Evolutionary conservation across 1,140 invertebrate genomes (phyloP), one percentile per base, ranked within the genome.

Genomic region (Anagrus nilaparvatae): DNA sequence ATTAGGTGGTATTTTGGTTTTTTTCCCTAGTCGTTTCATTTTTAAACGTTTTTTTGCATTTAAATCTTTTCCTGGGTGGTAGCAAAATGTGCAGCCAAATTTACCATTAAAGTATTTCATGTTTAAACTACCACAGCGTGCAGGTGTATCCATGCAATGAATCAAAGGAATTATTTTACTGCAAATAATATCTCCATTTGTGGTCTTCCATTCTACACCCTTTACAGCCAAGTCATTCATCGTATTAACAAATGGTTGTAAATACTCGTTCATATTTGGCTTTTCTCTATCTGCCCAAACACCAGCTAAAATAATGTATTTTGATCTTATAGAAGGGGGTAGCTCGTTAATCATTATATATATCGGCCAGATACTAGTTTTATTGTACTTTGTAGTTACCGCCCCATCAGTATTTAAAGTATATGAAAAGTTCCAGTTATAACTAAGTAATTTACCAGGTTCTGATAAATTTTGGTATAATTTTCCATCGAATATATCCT

Each of bases 71-170:
- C n/a, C n/a, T n/a, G 48, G 48, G 40, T 50, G 44, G 12, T 39
- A n/a, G 24, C 44, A 50, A 39, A 41, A 50, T 2, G 48, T 50
- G 27, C 48, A 50, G 9, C 48, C 48, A 33, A 38, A 39, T 10
- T 23, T 20, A 12, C 44, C 48, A 33, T 41, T 42, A 35, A 37
- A 44, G 34, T 40, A 33, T 18, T 49, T 46, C 41, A 49, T 46
- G 9, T 43, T 43, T 9, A 49, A 18, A n/a, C n/a, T 19, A 50
- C 21, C 8, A 29, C 29, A 44, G 14, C 48, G 23, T 6, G 42
- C 42, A 18, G 29, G 25, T 2, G 46, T 44, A 23, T 48, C 46
- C 3, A 40, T 32, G 18, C 46, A 48, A 25, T 25, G 35, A 16
- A 14, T 14, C 10, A 43, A 5, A 3, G 40, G 32, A 21, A 35